Conservation (phyloP, 2,113 vertebrate genomes). For the Hippocampus comes region DNA sequence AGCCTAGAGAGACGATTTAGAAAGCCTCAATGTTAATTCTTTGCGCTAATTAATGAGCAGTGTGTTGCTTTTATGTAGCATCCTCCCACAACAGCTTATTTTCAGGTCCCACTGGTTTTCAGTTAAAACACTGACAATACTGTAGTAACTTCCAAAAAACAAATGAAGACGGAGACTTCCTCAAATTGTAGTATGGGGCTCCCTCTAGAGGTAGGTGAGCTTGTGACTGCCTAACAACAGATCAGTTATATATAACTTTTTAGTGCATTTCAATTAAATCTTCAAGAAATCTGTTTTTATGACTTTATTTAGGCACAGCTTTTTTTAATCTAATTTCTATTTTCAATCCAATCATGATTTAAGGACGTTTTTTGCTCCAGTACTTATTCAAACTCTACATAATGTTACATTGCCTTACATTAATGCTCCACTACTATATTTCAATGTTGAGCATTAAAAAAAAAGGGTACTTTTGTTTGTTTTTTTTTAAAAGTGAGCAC, state of each 20-base stretch:
- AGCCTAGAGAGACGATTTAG: constrained; percentile 10
- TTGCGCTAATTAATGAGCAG: constrained; percentile 5
- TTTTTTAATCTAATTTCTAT: background rate
- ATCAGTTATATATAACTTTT: background rate
- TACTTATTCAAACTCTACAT: no score
- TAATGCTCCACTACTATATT: background rate
- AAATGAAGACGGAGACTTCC: constrained; percentile 25
- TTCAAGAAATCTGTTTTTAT: background rate
- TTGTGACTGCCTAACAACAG: background rate
- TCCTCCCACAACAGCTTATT: no score
- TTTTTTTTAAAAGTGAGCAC: background rate
- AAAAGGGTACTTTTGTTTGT: background rate
- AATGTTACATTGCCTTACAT: no score
- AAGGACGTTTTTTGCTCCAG: no score
- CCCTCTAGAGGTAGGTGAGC: background rate
- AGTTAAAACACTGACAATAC: constrained; percentile 23
- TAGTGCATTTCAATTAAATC: background rate
- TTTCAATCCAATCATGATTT: background rate
- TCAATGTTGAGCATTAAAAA: background rate
- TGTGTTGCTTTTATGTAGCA: background rate
- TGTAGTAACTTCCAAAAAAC: constrained; percentile 27
- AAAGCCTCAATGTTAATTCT: constrained; percentile 4
- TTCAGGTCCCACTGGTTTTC: background rate
- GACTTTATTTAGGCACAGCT: background rate
- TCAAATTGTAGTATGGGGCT: background rate